Conservation (phyloP, 2,888 invertebrate genomes). For the Leistus spinibarbis region DNA sequence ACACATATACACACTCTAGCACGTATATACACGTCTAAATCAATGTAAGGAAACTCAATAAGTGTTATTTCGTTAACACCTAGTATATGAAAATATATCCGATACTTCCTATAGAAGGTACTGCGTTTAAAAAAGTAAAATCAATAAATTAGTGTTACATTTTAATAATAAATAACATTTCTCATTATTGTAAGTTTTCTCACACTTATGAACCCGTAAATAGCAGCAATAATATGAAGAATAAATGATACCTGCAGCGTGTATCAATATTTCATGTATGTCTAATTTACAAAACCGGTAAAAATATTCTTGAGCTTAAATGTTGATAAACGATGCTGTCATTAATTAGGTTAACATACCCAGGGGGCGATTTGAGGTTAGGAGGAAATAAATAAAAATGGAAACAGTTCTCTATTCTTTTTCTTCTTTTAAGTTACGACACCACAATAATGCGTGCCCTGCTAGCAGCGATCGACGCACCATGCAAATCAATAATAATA, state of each 20-base stretch:
- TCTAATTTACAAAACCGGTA: not conserved
- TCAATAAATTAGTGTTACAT: too few relatives aligned
- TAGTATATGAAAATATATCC: too few relatives aligned
- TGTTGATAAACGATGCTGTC: constrained; percentile 29
- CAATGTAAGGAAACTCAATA: too few relatives aligned
- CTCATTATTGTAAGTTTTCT: not conserved
- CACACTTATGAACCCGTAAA: not conserved
- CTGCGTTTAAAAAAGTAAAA: too few relatives aligned
- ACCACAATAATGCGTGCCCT: not conserved
- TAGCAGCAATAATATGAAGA: not conserved
- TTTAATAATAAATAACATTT: not conserved
- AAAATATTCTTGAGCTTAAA: constrained; percentile 5
- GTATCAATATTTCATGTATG: not conserved
- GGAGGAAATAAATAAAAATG: not conserved
- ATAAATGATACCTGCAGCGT: not conserved
- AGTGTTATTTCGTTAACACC: too few relatives aligned
- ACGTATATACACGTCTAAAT: too few relatives aligned
- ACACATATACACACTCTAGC: too few relatives aligned
- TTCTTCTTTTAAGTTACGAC: not conserved
- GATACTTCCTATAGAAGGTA: too few relatives aligned
- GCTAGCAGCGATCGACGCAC: not conserved
- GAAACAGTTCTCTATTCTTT: too few relatives aligned
- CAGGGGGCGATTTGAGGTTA: not conserved
- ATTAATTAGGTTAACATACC: constrained; percentile 24
- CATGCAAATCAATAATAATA: not conserved